Conservation (phyloP, 1,140 invertebrate species). For the Drosophila insularis region DNA sequence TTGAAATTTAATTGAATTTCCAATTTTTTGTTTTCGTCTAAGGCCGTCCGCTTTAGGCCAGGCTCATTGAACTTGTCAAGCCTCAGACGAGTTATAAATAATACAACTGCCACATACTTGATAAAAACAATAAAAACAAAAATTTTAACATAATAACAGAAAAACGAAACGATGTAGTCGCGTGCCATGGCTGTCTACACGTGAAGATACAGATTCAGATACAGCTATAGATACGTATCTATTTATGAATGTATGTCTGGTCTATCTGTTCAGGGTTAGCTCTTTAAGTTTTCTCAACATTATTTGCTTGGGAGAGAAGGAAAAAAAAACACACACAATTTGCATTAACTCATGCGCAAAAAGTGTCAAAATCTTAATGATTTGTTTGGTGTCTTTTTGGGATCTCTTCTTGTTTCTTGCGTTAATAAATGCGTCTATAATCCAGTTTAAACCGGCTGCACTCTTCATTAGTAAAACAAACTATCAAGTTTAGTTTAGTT, state of each 20-base stretch:
- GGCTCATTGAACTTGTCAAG: slow-evolving; percentile 69
- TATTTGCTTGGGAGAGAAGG: background rate
- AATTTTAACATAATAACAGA: no score
- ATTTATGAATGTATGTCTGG: slow-evolving; percentile 14
- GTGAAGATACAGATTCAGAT: slow-evolving; percentile 36
- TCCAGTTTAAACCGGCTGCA: slow-evolving; percentile 72
- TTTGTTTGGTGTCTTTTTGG: slow-evolving; percentile 18
- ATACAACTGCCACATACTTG: background rate
- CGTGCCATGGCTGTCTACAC: slow-evolving; percentile 56
- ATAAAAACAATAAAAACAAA: background rate
- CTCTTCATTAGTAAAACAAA: slow-evolving; percentile 73
- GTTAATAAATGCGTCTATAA: slow-evolving; percentile 22
- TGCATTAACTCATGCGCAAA: slow-evolving; percentile 30
- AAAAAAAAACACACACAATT: background rate
- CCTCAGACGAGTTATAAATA: slow-evolving; percentile 30
- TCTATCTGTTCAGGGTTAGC: slow-evolving; percentile 4
- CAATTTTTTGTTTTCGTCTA: slow-evolving; percentile 18
- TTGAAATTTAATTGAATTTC: background rate
- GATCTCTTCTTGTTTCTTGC: background rate
- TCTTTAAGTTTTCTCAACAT: background rate
- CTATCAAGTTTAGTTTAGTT: slow-evolving; percentile 37
- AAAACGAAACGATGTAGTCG: slow-evolving; percentile 28
- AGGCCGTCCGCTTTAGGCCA: slow-evolving; percentile 47
- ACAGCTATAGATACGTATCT: slow-evolving; percentile 4
- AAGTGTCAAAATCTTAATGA: slow-evolving; percentile 37